Base-by-base conservation (phyloP, 2,797 vertebrate genomes). In the Scolopax rusticola region DNA sequence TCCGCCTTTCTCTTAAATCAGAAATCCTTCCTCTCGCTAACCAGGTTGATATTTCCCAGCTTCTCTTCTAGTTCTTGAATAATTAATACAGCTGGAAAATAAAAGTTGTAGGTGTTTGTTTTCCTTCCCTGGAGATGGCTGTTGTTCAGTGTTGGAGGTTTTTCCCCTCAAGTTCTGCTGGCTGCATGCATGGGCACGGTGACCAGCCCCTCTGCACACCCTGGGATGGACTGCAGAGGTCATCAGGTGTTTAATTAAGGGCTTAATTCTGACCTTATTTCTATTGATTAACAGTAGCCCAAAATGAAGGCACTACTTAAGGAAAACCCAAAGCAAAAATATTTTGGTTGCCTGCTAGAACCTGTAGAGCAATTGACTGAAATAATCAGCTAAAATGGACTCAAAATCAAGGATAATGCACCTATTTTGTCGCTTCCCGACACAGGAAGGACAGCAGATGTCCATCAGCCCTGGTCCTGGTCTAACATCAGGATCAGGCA, bases 131-230 rank as follows among this genome's bases (percentile, higher is more conserved):
- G 15, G 33, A 50, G n/a, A 30, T 11, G 7, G 20, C 1, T 47
- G 36, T 10, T 70, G 25, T 30, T 70, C 7, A 0, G 0, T 41
- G 41, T 3, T 10, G 1, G 1, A 1, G 8, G 20, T 3, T 79
- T 47, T 4, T 3, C 3, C 11, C 15, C 12, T 15, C 24, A 10
- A 0, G 30, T 14, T 40, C n/a, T 73, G 47, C 28, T 47, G 0
- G 1, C 38, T 14, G 21, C 23, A 10, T 1, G 0, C 0, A 1
- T 45, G 43, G 45, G 30, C 36, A 88, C 47, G 23, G 50, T 15
- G 6, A 54, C 36, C 54, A 40, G 23, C 17, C 11, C 5, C 5
- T 38, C 40, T 32, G 13, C 57, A n/a, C 56, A 30, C 7, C 18
- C 51, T 28, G 3, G 63, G 45, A 28, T 3, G 8, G 7, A 9